Evolutionary conservation across 1,140 invertebrate genomes (phyloP), one percentile per base, ranked within the genome.

Genomic region (Vanessa tameamea): DNA sequence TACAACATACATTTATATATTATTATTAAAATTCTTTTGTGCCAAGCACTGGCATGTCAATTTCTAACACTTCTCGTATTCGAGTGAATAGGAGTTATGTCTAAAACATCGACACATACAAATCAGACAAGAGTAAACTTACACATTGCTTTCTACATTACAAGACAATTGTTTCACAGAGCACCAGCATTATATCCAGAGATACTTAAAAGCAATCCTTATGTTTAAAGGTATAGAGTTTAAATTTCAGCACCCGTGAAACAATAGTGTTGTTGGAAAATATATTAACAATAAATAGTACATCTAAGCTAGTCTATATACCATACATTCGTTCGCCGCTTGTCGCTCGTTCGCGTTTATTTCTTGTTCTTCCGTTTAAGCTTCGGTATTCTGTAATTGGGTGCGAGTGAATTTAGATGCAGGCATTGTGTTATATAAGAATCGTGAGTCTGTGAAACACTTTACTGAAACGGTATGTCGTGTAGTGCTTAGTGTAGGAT

Each of bases 371-470:
- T 90, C 87, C 90, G 86, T 82, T 91, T 92, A 78, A 92, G 84
- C 81, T 92, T 92, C 86, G 90, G 90, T 82, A 92, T 92, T 86
- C 90, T 92, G 90, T 72, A 91, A 91, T 79, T 79, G 78, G 80
- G 87, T 88, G 89, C 86, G 73, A 59, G 88, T 88, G 86, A 50
- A 72, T 88, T 92, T 91, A 91, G 81, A 80, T 70, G 81, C 83
- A 84, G 81, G 85, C 83, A 83, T 73, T 77, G 80, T 80, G 82
- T 61, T 37, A 77, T 68, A 57, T 47, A 61, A 73, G 66, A 59
- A 76, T 74, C 8, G 14, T 47, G n/a, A 59, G 8, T 83, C 75
- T 82, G 80, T 79, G 78, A 84, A 82, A 81, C 76, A 66, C 48
- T 53, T 70, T 75, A 59, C 51, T 55, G 26, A 47, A 23, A 37